Evolutionary conservation across 2,797 vertebrate genomes (phyloP).

Genomic region (Dendrocincla fuliginosa): DNA sequence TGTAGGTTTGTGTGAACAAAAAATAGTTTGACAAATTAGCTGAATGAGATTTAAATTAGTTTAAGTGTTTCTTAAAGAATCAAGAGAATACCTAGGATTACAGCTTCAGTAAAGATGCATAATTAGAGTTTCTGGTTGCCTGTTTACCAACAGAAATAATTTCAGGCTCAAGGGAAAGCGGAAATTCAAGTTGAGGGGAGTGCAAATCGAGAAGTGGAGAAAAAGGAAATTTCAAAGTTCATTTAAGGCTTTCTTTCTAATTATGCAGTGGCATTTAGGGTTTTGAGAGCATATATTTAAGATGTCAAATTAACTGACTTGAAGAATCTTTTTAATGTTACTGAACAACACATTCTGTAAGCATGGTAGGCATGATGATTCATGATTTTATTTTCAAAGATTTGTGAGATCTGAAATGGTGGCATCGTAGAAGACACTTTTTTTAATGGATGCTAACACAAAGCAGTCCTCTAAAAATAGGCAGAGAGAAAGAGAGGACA

Average conservation of each 20-base stretch:
- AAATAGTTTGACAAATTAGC: not conserved
- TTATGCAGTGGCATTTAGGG: constrained; percentile 18
- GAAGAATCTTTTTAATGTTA: not conserved
- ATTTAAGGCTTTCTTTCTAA: not conserved
- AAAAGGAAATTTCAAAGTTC: not conserved
- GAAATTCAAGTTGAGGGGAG: not conserved
- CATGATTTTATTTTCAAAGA: not conserved
- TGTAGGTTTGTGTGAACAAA: not conserved
- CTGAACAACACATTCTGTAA: constrained; percentile 14
- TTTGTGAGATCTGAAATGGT: not conserved
- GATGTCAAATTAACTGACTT: constrained; percentile 24
- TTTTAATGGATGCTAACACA: not conserved
- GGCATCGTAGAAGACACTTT: not conserved
- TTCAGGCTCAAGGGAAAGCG: not conserved
- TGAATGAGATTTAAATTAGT: not conserved
- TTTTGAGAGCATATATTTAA: constrained; percentile 4
- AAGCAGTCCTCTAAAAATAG: constrained; percentile 10
- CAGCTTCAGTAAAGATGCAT: not conserved
- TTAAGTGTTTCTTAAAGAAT: not conserved
- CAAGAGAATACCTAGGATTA: not conserved
- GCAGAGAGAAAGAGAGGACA: not conserved
- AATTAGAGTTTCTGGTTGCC: not conserved
- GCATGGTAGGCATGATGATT: constrained; percentile 6
- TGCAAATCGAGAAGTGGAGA: not conserved
- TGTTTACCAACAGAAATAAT: constrained; percentile 2